Conservation (phyloP, 2,113 vertebrate species). For the Antigone vipio region DNA sequence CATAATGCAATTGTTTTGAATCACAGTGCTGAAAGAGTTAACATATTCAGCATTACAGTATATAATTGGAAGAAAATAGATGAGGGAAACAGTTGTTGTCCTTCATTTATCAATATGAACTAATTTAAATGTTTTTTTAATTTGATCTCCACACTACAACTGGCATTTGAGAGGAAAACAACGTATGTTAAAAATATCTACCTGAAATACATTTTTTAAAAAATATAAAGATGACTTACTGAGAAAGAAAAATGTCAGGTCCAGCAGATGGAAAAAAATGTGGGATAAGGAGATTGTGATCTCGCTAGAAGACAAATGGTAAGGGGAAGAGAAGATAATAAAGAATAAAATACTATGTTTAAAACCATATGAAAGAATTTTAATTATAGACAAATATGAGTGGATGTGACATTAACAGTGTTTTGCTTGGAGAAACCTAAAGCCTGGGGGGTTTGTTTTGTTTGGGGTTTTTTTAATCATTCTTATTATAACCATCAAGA, state of each 20-base stretch:
- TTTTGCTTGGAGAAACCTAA: background rate
- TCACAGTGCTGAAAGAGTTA: background rate
- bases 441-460: rapidly evolving
- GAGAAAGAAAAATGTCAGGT: background rate
- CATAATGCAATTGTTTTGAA: background rate
- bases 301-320: background rate
- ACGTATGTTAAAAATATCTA: background rate
- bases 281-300: background rate
- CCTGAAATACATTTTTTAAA: background rate
- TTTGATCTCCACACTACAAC: background rate
- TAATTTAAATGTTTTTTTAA: background rate
- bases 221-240: background rate
- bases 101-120: background rate
- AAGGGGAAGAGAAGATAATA: background rate
- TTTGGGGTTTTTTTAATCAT: background rate
- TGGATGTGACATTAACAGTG: background rate
- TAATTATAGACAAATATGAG: background rate
- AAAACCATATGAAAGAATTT: background rate
- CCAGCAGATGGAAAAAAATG: background rate
- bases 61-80: background rate
- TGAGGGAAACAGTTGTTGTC: background rate
- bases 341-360: background rate
- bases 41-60: background rate
- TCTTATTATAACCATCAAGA: background rate
- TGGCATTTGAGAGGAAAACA: background rate